Evolutionary conservation across 2,797 vertebrate species (phyloP), one percentile per base, ranked within the genome.

Genomic region (Coregonus suidteri): DNA sequence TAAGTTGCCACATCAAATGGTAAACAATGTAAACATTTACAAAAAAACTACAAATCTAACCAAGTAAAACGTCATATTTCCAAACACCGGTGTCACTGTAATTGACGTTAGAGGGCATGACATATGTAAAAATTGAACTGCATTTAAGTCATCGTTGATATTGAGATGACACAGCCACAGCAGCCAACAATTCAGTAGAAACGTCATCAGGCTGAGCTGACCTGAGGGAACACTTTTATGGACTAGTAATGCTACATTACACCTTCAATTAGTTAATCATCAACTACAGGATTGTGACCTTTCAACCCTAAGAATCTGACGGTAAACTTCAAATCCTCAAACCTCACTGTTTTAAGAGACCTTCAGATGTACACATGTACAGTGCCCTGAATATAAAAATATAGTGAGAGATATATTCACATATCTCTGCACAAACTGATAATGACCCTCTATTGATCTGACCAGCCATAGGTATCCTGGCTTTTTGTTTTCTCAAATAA

Each of bases 331-430:
- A 14, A 54, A n/a, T 18, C 14, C 31, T 52, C 35, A 71, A 47
- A 47, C 9, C 30, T 52, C 52, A n/a, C 66, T 34, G 53, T 9
- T 37, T 9, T 56, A n/a, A 71, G n/a, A 25, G 53, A 47, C 69
- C 37, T 71, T 64, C 2, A 65, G 75, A 64, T 64, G 31, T 68
- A 18, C 51, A 76, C 62, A 67, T 52, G 20, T 76, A 25, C 53
- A 67, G 37, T 34, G 30, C 13, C 13, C 65, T 67, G 25, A 1
- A 16, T 15, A 56, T 16, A 56, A 56, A 37, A 41, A 41, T 6
- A n/a, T 56, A 56, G 15, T 56, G 52, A 13, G 53, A 18, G 53
- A 56, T 16, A 56, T 56, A 56, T 56, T 15, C 13, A 16, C 53
- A 56, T 54, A 54, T 54, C 52, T 54, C 52, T 54, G 52, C 52